phyloP scores from a whole-genome alignment of 2,113 vertebrate genomes.

The Anhinga anhinga region DNA sequence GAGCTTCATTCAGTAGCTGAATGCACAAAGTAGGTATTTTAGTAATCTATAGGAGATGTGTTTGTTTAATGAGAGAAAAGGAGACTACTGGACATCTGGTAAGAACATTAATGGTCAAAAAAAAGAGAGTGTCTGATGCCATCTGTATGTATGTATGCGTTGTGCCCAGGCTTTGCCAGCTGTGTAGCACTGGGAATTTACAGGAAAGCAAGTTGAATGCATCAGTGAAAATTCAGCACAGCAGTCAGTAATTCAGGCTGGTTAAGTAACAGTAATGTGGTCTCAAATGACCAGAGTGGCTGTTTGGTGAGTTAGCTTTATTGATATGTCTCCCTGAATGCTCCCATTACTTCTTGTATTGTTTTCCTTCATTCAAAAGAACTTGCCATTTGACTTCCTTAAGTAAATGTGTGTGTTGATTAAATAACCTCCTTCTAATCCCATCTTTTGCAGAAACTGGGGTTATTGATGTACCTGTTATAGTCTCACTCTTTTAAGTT shows the following conservation, averaged over 20 bases:
- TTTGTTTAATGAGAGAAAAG: not conserved
- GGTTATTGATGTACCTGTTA: not conserved
- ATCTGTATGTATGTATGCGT: fast-evolving
- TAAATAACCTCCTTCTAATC: not conserved
- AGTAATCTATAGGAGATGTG: not conserved
- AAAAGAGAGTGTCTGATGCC: not conserved
- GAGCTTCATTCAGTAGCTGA: not conserved
- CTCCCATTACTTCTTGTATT: not conserved
- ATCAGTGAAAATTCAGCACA: not conserved
- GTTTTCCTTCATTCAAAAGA: not conserved
- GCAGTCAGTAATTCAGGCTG: not conserved
- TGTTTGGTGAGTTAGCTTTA: not conserved
- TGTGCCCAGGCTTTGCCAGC: not conserved
- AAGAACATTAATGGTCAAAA: not conserved
- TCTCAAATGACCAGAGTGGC: not conserved
- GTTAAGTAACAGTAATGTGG: not conserved
- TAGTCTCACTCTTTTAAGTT: not conserved
- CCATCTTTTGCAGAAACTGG: not conserved
- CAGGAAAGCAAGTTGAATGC: not conserved
- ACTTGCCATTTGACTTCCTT: not conserved
- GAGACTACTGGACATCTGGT: not conserved
- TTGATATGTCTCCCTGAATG: not conserved
- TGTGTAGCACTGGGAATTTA: not conserved
- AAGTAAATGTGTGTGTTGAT: not conserved
- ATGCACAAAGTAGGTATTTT: not conserved